Evolutionary conservation across 2,797 vertebrate species (phyloP).

Genomic region (Chaenodraco wilsoni): DNA sequence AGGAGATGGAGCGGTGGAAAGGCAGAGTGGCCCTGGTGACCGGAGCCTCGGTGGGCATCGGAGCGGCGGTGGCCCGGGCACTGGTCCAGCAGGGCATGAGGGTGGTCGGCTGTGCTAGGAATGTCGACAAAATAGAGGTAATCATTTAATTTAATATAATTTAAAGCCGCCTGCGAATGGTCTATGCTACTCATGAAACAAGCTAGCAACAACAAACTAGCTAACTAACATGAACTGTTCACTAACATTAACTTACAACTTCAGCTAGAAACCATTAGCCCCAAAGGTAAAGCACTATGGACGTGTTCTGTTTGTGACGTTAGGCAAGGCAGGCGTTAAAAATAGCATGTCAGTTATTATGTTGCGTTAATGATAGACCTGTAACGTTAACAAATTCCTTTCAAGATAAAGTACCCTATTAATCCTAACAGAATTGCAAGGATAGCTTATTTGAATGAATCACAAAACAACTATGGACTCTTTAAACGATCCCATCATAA

Average conservation of each 20-base stretch:
- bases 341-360: too few species aligned
- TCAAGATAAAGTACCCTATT: not conserved
- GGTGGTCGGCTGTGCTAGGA: constrained; percentile 94
- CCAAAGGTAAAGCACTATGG: not conserved
- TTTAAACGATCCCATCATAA: not conserved
- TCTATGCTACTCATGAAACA: not conserved
- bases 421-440: too few species aligned
- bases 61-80: constrained; percentile 91
- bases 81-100: constrained; percentile 94
- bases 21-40: constrained; percentile 94
- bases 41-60: constrained; percentile 94
- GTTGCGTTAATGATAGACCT: not conserved
- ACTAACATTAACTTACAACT: constrained; percentile 70
- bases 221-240: constrained; percentile 55
- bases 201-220: constrained; percentile 56
- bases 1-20: constrained; percentile 92
- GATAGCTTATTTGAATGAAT: not conserved
- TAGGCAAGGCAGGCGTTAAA: not conserved
- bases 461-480: too few species aligned
- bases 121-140: constrained; percentile 94
- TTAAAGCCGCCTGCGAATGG: not conserved
- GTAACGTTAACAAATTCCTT: not conserved
- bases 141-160: constrained; percentile 23
- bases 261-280: constrained; percentile 43
- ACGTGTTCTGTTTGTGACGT: too few species aligned